Evolutionary conservation across 2,888 invertebrate species (phyloP).

Genomic region (Ormyrus thymus): DNA sequence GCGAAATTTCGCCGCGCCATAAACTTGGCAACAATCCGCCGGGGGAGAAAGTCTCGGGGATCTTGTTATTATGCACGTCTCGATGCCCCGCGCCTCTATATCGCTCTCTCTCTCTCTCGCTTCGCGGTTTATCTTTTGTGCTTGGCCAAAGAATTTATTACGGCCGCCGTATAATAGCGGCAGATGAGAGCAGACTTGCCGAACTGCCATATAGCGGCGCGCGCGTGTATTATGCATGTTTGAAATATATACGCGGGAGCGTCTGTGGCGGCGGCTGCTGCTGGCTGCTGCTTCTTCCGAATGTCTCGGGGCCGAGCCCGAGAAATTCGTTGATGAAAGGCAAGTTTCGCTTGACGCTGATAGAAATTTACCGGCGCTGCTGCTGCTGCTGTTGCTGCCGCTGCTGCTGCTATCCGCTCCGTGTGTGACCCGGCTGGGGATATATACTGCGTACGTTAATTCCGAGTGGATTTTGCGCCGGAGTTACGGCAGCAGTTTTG

Average conservation of each 20-base stretch:
- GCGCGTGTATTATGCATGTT: too few species aligned
- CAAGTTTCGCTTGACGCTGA: neutral
- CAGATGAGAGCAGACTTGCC: constrained; percentile 1
- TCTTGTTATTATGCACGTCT: constrained; percentile 52
- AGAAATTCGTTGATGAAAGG: constrained; percentile 21
- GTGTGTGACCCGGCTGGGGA: too few species aligned
- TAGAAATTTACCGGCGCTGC: constrained; percentile 7
- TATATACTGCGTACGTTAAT: too few species aligned
- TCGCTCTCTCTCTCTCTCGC: neutral
- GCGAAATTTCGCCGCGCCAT: constrained; percentile 40
- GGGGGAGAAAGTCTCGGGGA: constrained; percentile 26
- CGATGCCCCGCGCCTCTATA: constrained; percentile 24
- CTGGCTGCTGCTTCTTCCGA: too few species aligned
- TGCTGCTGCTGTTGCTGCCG: too few species aligned
- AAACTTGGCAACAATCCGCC: constrained; percentile 54
- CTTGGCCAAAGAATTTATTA: constrained; percentile 45
- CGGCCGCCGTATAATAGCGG: neutral
- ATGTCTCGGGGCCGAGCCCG: neutral
- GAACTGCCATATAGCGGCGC: too few species aligned
- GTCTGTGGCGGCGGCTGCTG: too few species aligned
- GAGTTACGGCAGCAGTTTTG: too few species aligned
- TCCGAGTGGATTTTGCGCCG: too few species aligned
- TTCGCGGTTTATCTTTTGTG: constrained; percentile 49
- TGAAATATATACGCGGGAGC: too few species aligned
- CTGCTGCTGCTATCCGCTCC: too few species aligned